A percentile compares a stretch with the other conserved stretches of the same genome.
These are phyloP conservation scores for Serrognathus titanus DNA, from an alignment of 2,888 invertebrate genomes.

Conservation along the genomic window DNA sequence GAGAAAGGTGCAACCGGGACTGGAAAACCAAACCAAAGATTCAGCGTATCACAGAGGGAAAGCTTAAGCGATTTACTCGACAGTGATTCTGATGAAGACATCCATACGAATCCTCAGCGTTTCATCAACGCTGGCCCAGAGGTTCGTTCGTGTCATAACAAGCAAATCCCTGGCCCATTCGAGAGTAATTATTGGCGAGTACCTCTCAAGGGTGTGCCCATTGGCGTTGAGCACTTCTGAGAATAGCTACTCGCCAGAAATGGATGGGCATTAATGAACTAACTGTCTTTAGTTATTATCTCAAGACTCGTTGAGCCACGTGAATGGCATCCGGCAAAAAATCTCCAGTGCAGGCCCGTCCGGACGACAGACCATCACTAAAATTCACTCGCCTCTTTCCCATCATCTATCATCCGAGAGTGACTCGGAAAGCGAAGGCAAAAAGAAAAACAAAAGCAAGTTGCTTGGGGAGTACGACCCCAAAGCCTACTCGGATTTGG, in stretches of 20 bases:
- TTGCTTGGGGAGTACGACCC: conserved; percentile 70
- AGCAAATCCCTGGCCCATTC: background rate
- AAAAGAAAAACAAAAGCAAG: conserved; percentile 26
- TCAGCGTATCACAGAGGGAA: conserved; percentile 5
- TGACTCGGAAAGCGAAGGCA: conserved; percentile 37
- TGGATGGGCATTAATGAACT: background rate
- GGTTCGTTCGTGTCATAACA: conserved; percentile 2
- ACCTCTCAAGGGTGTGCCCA: no score
- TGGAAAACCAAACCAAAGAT: background rate
- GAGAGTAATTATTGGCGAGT: no score
- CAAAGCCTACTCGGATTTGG: conserved; percentile 76
- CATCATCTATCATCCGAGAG: conserved; percentile 31
- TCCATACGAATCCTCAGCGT: background rate
- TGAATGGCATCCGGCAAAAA: conserved; percentile 15
- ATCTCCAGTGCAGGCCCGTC: conserved; percentile 32
- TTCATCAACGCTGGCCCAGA: conserved; percentile 1
- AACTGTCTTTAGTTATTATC: conserved; percentile 3
- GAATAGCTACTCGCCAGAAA: no score
- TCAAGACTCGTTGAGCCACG: conserved; percentile 12
- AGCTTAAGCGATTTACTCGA: conserved; percentile 5
- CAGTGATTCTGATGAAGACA: conserved; percentile 9
- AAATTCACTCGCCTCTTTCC: conserved; percentile 22
- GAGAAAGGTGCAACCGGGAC: background rate
- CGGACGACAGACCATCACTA: conserved; percentile 29
- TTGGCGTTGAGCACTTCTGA: no score